phyloP scores from a whole-genome alignment of 2,888 invertebrate genomes.

The Schizaphis graminum region DNA sequence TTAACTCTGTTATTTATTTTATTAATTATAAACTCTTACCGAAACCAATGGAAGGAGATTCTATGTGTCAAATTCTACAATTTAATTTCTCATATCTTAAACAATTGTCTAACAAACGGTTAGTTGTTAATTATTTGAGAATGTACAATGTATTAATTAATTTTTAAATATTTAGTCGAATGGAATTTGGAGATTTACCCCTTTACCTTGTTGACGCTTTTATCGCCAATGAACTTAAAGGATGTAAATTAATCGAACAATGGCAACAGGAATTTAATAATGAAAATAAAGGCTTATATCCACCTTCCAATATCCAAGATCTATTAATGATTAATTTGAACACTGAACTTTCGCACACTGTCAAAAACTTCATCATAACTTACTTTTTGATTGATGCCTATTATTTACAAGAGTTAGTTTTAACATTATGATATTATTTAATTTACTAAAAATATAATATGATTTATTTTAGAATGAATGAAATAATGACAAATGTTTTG shows the following conservation, averaged over 20 bases:
- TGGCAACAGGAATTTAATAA: constrained; percentile 77
- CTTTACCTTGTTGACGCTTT: constrained; percentile 82
- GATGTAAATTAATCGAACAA: constrained; percentile 70
- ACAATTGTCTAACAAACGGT: constrained; percentile 65
- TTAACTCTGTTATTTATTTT: constrained; percentile 86
- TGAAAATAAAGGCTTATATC: constrained; percentile 77
- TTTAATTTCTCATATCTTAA: constrained; percentile 38
- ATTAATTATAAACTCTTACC: constrained; percentile 83
- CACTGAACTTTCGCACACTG: constrained; percentile 77
- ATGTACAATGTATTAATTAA: background rate
- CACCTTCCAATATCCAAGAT: constrained; percentile 86
- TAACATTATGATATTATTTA: background rate
- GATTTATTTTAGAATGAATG: constrained; percentile 19
- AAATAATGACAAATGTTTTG: constrained; percentile 31
- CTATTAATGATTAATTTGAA: constrained; percentile 82
- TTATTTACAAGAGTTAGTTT: constrained; percentile 76
- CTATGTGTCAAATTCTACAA: background rate
- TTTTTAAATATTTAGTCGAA: constrained; percentile 63
- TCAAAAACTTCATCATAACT: constrained; percentile 84
- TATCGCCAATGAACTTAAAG: constrained; percentile 77
- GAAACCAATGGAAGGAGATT: constrained; percentile 71
- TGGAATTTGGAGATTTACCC: constrained; percentile 64
- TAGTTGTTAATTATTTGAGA: background rate
- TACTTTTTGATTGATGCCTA: constrained; percentile 88
- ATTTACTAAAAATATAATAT: background rate